These are phyloP conservation scores for Alethe castanea DNA, from an alignment of 2,113 vertebrate species.

Conservation along the genomic window DNA sequence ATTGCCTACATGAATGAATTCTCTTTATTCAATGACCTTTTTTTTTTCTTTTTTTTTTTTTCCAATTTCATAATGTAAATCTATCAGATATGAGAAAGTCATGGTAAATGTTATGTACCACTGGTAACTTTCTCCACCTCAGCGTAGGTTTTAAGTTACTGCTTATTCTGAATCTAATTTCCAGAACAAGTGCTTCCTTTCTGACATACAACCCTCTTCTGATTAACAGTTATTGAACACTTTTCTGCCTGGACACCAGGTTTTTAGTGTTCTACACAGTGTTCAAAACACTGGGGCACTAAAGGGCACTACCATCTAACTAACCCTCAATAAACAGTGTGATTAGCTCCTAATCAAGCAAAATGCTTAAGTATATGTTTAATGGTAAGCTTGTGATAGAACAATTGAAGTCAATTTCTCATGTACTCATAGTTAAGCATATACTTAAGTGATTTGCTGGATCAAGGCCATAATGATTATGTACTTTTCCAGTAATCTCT, in stretches of 20 bases:
- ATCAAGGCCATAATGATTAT: slow-evolving; percentile 56
- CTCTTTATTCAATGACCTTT: not conserved
- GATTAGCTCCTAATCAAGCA: slow-evolving; percentile 31
- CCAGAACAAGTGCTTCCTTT: not conserved
- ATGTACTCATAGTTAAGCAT: slow-evolving; percentile 26
- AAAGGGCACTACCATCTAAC: slow-evolving; percentile 18
- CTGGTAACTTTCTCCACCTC: not conserved
- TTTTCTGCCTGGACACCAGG: not conserved
- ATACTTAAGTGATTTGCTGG: slow-evolving; percentile 54
- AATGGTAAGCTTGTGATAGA: not conserved
- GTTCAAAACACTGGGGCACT: not conserved
- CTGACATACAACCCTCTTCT: not conserved
- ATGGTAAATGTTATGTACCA: not conserved
- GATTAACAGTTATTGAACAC: not conserved
- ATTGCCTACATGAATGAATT: not conserved
- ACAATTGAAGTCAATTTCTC: slow-evolving; percentile 48
- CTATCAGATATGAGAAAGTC: not conserved
- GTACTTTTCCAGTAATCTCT: slow-evolving; percentile 41
- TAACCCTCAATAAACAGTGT: slow-evolving; percentile 38
- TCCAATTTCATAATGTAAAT: not conserved
- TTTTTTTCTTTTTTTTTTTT: too few relatives aligned
- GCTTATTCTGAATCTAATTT: not conserved
- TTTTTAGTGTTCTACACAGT: not conserved
- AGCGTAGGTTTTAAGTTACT: not conserved
- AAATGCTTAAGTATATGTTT: slow-evolving; percentile 31